Base-by-base conservation (phyloP, 53 echinoderm and acorn worm species). In the Hippasteria phrygiana region DNA sequence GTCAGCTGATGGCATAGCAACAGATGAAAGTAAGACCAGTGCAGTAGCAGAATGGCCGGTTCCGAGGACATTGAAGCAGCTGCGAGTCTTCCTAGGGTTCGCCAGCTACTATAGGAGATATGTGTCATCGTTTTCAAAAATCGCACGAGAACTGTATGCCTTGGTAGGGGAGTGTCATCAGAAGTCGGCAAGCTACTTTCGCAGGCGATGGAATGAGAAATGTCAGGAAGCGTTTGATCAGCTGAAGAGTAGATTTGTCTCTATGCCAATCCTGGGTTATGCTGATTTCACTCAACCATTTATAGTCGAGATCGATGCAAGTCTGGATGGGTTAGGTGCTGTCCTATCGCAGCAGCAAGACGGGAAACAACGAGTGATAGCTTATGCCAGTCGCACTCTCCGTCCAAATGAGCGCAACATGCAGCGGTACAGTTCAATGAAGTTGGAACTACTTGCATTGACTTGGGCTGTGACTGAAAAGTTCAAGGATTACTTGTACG, bases 261-360 rank as follows among this genome's bases (percentile, higher is more conserved):
- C 94, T 1, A 28, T 88, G 28, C 94, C 89, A 1, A 40, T 91
- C 31, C 54, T 94, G 32, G 89, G 91, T 1, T 91, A 76, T 67
- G 91, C 94, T 36, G 81, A 92, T 46, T 92, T 94, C 41, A 53
- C n/a, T n/a, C n/a, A n/a, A n/a, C n/a, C n/a, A n/a, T n/a, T n/a
- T n/a, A n/a, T 0, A 0, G 45, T 43, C 1, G 74, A 74, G 46
- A 32, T 74, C 27, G 74, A 74, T 26, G 74, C 74, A 27, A 74
- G 74, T 28, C 27, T 74, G 2, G 74, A 73, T 22, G 93, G 93
- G 1, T 45, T 90, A 8, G 93, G 93, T 22, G 88, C 90, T 24
- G 90, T 93, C 0, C 51, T 93, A 1, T 93, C 73, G 5, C 93
- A 91, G 51, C 50, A 31, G 12, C 87, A 87, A 65, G 73, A 80